These are phyloP conservation scores for Parascotia fuliginaria DNA, from an alignment of 2,888 invertebrate species.

Conservation along the genomic window DNA sequence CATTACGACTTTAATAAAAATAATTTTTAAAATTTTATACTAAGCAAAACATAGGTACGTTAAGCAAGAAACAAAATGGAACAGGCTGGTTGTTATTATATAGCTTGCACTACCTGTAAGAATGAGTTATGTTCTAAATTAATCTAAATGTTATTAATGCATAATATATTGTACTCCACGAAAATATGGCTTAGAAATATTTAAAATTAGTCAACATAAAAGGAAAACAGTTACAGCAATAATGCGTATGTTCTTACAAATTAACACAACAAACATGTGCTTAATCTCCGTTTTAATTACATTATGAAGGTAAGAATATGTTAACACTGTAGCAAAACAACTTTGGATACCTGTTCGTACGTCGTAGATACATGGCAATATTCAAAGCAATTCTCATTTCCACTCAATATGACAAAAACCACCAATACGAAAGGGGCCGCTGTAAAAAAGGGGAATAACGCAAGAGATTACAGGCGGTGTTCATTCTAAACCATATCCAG, in stretches of 20 bases:
- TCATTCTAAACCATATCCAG: constrained; percentile 66
- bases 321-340: constrained; percentile 23
- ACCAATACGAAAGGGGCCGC: constrained; percentile 34
- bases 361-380: constrained; percentile 29
- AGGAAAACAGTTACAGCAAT: constrained; percentile 12
- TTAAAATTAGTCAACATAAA: constrained; percentile 3
- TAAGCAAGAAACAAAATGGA: no score
- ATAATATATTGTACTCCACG: background rate
- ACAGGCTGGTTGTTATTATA: no score
- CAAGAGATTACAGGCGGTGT: constrained; percentile 55
- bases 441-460: constrained; percentile 46
- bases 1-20: no score
- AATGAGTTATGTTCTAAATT: no score
- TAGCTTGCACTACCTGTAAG: no score
- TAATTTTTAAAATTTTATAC: no score
- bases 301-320: constrained; percentile 24
- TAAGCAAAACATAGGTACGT: no score
- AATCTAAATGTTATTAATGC: no score
- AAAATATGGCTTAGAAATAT: background rate
- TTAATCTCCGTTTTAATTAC: constrained; percentile 27
- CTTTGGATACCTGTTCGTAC: constrained; percentile 26
- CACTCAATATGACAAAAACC: constrained; percentile 43
- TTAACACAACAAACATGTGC: constrained; percentile 6
- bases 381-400: constrained; percentile 33
- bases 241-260: background rate